Conservation (phyloP, 2,113 vertebrate genomes). For the Laticauda laticaudata region DNA sequence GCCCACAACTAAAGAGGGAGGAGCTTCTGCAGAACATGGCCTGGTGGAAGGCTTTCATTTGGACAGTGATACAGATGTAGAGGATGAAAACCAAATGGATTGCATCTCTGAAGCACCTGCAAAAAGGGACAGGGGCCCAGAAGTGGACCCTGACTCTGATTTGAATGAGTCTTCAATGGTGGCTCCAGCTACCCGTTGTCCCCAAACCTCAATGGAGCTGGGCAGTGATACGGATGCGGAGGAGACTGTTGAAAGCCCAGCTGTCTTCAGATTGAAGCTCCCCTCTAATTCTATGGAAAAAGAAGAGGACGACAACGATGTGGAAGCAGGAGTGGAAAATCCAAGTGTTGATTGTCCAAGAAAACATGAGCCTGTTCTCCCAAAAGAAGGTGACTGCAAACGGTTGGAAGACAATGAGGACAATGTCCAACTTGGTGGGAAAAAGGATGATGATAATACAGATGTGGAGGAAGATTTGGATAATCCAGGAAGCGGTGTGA, state of each 20-base stretch:
- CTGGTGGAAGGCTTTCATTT: slow-evolving; percentile 24
- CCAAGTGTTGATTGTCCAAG: neutral
- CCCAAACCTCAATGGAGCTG: neutral
- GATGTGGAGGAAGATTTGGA: slow-evolving; percentile 12
- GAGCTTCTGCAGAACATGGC: neutral
- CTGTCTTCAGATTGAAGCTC: neutral
- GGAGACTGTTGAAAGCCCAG: neutral
- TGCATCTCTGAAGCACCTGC: neutral
- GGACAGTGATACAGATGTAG: slow-evolving; percentile 57
- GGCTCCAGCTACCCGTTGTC: neutral
- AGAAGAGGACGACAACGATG: neutral
- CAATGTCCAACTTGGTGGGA: neutral
- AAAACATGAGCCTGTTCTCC: too few relatives aligned
- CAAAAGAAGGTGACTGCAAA: neutral
- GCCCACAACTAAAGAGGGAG: neutral
- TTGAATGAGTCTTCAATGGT: neutral
- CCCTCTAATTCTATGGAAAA: neutral
- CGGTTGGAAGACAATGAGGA: neutral
- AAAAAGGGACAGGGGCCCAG: neutral
- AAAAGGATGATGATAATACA: slow-evolving; percentile 37
- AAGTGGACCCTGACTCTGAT: neutral
- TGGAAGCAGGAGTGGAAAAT: neutral
- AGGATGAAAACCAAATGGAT: slow-evolving; percentile 14
- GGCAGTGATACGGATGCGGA: slow-evolving; percentile 13
- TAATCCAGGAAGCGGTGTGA: neutral